phyloP scores from a whole-genome alignment of 2,888 invertebrate genomes.

The Notocelia uddmanniana region DNA sequence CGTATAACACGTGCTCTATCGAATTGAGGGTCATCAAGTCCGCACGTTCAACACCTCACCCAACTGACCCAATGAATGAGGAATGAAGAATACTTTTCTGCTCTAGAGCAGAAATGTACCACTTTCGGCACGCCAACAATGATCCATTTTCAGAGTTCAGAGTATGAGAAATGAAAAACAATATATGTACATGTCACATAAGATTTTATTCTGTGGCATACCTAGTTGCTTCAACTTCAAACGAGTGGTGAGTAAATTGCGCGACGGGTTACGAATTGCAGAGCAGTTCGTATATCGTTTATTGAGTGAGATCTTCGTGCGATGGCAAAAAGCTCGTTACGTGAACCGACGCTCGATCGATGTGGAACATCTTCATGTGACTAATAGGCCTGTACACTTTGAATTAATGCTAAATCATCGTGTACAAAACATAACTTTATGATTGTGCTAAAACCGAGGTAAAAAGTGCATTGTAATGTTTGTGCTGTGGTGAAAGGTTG shows the following conservation, averaged over 20 bases:
- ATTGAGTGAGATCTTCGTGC: slow-evolving; percentile 48
- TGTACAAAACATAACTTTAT: slow-evolving; percentile 5
- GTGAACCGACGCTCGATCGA: slow-evolving; percentile 59
- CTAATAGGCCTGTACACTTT: slow-evolving; percentile 38
- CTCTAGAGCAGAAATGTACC: too few species aligned
- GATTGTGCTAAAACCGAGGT: background rate
- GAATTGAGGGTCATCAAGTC: too few species aligned
- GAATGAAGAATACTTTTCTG: too few species aligned
- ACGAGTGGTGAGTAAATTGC: background rate
- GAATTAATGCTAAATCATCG: slow-evolving; percentile 30
- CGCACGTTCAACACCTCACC: too few species aligned
- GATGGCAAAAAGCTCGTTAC: slow-evolving; percentile 64
- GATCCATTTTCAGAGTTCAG: too few species aligned
- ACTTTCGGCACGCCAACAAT: too few species aligned
- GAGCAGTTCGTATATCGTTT: slow-evolving; percentile 33
- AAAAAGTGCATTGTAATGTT: background rate
- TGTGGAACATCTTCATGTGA: slow-evolving; percentile 42
- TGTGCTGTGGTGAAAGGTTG: background rate
- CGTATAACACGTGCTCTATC: too few species aligned
- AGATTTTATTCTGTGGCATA: too few species aligned
- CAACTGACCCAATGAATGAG: too few species aligned
- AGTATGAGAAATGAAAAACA: too few species aligned
- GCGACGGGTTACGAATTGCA: background rate
- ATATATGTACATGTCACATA: too few species aligned
- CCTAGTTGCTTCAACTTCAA: background rate